phyloP scores from a whole-genome alignment of 2,113 vertebrate genomes.

The Barnardius zonarius region DNA sequence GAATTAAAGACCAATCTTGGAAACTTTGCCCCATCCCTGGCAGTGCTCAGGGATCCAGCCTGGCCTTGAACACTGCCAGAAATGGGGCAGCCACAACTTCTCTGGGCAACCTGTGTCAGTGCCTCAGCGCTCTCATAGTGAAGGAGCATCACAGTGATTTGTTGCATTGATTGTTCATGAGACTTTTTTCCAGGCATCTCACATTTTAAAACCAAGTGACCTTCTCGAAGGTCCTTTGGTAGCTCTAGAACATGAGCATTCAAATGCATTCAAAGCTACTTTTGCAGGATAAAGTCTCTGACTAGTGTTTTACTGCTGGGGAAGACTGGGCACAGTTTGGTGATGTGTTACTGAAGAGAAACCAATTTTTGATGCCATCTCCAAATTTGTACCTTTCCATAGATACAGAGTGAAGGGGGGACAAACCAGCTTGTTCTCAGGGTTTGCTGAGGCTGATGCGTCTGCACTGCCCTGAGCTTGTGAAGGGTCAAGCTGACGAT shows the following conservation, averaged over 20 bases:
- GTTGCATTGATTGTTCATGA: background rate
- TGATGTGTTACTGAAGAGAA: background rate
- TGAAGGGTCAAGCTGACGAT: background rate
- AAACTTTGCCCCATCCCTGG: background rate
- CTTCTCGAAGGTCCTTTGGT: rapidly evolving
- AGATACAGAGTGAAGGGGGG: rapidly evolving
- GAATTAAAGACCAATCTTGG: background rate
- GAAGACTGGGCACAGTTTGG: background rate
- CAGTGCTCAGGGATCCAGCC: background rate
- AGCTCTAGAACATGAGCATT: background rate
- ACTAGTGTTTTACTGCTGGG: background rate
- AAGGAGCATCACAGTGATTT: background rate
- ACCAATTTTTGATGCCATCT: background rate
- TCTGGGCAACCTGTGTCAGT: background rate
- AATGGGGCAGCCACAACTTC: background rate
- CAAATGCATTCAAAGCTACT: background rate
- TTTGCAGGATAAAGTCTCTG: too few relatives aligned
- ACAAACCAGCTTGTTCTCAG: background rate
- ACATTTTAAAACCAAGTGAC: background rate
- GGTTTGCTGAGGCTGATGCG: background rate
- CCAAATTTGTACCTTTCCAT: background rate
- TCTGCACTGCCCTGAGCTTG: background rate
- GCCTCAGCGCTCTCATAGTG: background rate
- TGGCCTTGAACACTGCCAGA: background rate
- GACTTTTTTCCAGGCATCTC: background rate